Conservation (phyloP, 2,888 invertebrate species). For the Latrodectus elegans region DNA sequence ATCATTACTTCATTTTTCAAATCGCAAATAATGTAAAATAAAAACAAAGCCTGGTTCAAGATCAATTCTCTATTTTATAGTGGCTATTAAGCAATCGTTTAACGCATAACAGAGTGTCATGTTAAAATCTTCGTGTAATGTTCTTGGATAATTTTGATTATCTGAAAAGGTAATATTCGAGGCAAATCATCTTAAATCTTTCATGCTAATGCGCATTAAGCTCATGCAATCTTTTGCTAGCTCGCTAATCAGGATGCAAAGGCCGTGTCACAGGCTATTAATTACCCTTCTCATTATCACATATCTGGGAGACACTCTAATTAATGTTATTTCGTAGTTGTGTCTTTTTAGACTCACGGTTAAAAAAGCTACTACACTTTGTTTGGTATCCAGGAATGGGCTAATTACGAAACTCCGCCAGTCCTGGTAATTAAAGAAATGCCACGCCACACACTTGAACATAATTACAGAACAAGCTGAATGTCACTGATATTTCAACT, state of each 20-base stretch:
- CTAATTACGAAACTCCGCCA: slow-evolving; percentile 48
- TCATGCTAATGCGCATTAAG: slow-evolving; percentile 22
- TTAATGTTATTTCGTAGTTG: slow-evolving; percentile 52
- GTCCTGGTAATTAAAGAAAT: slow-evolving; percentile 57
- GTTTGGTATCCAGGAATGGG: slow-evolving; percentile 32
- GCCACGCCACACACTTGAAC: slow-evolving; percentile 1
- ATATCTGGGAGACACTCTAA: slow-evolving; percentile 61
- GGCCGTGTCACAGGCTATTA: slow-evolving; percentile 45
- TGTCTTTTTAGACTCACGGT: slow-evolving; percentile 28
- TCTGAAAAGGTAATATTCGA: slow-evolving; percentile 25
- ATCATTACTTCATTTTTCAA: too few species aligned
- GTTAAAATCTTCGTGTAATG: slow-evolving; percentile 6
- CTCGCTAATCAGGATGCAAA: slow-evolving; percentile 46
- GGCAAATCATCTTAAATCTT: slow-evolving; percentile 7
- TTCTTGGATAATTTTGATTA: slow-evolving; percentile 19
- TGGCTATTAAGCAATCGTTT: slow-evolving; percentile 20
- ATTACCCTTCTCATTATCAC: slow-evolving; percentile 63
- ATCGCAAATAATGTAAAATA: background rate
- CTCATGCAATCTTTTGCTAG: slow-evolving; percentile 22
- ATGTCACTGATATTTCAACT: background rate
- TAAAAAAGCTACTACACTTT: slow-evolving; percentile 53
- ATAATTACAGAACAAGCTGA: slow-evolving; percentile 35
- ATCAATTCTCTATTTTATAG: slow-evolving; percentile 8
- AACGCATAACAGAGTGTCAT: slow-evolving; percentile 1
- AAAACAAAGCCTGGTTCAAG: background rate